Evolutionary conservation across 2,888 invertebrate species (phyloP).

Genomic region (Lasius fuliginosus): DNA sequence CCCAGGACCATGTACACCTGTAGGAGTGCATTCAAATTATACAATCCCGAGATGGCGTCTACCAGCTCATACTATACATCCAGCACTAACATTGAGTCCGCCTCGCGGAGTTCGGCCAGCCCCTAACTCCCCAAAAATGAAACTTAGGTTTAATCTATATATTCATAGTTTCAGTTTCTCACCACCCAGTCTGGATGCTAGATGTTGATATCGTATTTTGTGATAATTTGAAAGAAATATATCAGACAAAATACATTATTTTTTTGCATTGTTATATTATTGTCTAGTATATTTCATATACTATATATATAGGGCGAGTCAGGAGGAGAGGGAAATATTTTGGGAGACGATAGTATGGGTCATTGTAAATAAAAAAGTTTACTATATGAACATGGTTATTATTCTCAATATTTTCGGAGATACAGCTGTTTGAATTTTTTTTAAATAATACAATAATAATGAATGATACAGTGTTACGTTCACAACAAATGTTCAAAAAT

Average conservation of each 20-base stretch:
- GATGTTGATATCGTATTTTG: slow-evolving; percentile 81
- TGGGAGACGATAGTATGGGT: background rate
- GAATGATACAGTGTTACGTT: background rate
- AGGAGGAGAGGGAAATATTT: background rate
- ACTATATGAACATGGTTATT: background rate
- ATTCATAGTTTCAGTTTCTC: slow-evolving; percentile 77
- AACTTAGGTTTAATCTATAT: slow-evolving; percentile 91
- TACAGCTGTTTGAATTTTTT: background rate
- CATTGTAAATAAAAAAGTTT: background rate
- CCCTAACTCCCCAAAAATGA: slow-evolving; percentile 96
- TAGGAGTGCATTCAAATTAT: slow-evolving; percentile 85
- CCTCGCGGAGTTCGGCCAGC: slow-evolving; percentile 86
- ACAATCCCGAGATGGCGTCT: slow-evolving; percentile 87
- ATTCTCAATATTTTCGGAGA: background rate
- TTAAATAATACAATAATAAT: background rate
- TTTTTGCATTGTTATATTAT: slow-evolving; percentile 53
- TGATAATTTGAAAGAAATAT: slow-evolving; percentile 72
- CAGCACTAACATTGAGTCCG: slow-evolving; percentile 90
- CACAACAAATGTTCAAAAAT: background rate
- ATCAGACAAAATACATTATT: slow-evolving; percentile 67
- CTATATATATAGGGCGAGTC: slow-evolving; percentile 11
- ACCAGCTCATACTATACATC: slow-evolving; percentile 88
- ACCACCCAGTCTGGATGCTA: slow-evolving; percentile 82
- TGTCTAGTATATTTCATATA: slow-evolving; percentile 72
- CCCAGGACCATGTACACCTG: slow-evolving; percentile 91